phyloP scores from a whole-genome alignment of 2,888 invertebrate species.

The Xestia rhomboidea region DNA sequence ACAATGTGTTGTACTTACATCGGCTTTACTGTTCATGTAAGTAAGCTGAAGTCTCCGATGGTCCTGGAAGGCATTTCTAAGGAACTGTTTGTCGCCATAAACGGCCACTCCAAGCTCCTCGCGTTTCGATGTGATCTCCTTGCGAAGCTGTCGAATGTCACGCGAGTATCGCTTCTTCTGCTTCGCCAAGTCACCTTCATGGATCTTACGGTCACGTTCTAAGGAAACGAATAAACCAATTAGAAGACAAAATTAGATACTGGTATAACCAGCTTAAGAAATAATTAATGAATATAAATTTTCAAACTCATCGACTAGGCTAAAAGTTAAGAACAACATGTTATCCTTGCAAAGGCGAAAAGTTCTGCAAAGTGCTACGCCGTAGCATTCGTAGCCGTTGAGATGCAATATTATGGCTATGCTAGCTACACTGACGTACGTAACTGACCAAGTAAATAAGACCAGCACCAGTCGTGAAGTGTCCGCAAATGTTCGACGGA shows the following conservation, averaged over 20 bases:
- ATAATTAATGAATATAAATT: not conserved
- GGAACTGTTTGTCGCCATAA: conserved; percentile 91
- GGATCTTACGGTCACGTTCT: conserved; percentile 92
- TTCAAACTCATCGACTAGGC: not conserved
- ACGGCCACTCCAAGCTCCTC: conserved; percentile 90
- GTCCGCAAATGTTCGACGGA: not conserved
- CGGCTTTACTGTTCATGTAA: conserved; percentile 89
- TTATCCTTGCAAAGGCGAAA: not conserved
- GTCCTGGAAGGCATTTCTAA: conserved; percentile 90
- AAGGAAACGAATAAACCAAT: conserved; percentile 16
- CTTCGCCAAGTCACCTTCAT: conserved; percentile 90
- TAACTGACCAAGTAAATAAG: not conserved
- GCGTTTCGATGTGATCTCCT: conserved; percentile 90
- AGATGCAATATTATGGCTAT: not conserved
- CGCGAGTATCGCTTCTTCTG: conserved; percentile 88
- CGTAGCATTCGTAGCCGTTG: not conserved
- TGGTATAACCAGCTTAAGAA: not conserved
- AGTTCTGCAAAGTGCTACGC: not conserved
- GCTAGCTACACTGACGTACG: not conserved
- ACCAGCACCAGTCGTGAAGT: not conserved
- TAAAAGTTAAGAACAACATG: not conserved
- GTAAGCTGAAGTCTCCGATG: conserved; percentile 91
- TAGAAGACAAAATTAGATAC: not conserved
- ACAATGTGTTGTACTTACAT: conserved; percentile 74
- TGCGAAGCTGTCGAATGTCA: conserved; percentile 90